Base-by-base conservation (phyloP, 2,888 invertebrate species). In the Lutraria lutraria region DNA sequence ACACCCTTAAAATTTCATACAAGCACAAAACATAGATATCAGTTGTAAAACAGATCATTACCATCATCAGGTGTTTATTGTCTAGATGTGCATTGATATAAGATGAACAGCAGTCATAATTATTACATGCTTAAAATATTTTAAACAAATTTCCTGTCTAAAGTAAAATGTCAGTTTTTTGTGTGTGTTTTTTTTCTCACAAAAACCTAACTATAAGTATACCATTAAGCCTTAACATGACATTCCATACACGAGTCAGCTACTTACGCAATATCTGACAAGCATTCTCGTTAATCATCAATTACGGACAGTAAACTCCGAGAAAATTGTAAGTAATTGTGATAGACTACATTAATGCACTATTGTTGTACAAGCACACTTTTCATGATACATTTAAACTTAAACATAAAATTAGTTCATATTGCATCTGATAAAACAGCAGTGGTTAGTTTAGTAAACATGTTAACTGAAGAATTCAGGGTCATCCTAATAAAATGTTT, bases 141-240 rank as follows among this genome's bases (percentile, higher is more conserved):
- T 68, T 68, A n/a, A 68, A n/a, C 25, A 25, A 4, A 68, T 68
- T 68, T 68, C 25, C 63, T 25, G 13, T n/a, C 63, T 68, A 68
- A 68, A 68, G 25, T n/a, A 68, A 25, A 68, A 25, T 68, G 63
- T 68, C 63, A 68, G 63, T 68, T n/a, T n/a, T n/a, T n/a, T n/a
- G n/a, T 68, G 8, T 68, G n/a, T n/a, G 25, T 68, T 2, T 60
- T 25, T 12, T 25, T n/a, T n/a, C n/a, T 25, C 25, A 68, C 13
- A 25, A 10, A 68, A 25, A 68, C 63, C n/a, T 25, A n/a, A 68
- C n/a, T n/a, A 0, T 68, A 25, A n/a, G 13, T 68, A 8, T 43
- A 68, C 13, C 63, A 68, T 25, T 25, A 25, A 2, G n/a, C 63
- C 3, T 68, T 68, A 68, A 68, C n/a, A 25, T 68, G 63, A 12